Base-by-base conservation (phyloP, 2,797 vertebrate genomes). In the Cetoscarus ocellatus region DNA sequence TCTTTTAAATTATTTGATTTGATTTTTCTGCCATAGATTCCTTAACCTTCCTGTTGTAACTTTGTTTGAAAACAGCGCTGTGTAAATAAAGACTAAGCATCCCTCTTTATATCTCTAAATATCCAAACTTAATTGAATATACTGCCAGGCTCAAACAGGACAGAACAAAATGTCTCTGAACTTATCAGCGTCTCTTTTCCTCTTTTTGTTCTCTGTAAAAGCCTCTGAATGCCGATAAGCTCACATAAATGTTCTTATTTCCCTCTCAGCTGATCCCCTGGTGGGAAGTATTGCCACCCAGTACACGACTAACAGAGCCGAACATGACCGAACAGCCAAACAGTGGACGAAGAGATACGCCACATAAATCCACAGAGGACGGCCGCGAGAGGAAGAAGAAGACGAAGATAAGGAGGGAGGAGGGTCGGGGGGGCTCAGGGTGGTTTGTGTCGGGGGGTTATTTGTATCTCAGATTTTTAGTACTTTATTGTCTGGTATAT, bases 221-320 rank as follows among this genome's bases (percentile, higher is more conserved):
- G 4, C 14, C 36, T 39, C 43, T 3, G 5, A 6, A 3, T 1
- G 11, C 43, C 5, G 19, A 47, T 6, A n/a, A 59, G 72, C 7
- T 19, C 18, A 67, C 65, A 18, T 71, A 12, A 39, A 17, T 43
- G 10, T 3, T 15, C 10, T 66, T 62, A 87, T 61, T 79, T 80
- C 38, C 47, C 82, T 64, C 91, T 5, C 93, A 98, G 97, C 97
- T 50, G 97, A 98, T 70, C 97, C 97, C 59, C 92, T 98, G 90
- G 97, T 98, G 89, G 97, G 97, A 92, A 98, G 97, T 85, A 98
- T 98, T 87, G 97, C 97, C 89, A 98, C 96, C 88, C 97, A 98
- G 90, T 98, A 98, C 70, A 96, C 96, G 92, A 97, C 96, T 77
- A 98, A 98, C 97, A 97, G 96, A 96, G 96, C 95, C 61, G 97